Conservation (phyloP, 2,888 invertebrate species). For the Troglohyphantes excavatus region DNA sequence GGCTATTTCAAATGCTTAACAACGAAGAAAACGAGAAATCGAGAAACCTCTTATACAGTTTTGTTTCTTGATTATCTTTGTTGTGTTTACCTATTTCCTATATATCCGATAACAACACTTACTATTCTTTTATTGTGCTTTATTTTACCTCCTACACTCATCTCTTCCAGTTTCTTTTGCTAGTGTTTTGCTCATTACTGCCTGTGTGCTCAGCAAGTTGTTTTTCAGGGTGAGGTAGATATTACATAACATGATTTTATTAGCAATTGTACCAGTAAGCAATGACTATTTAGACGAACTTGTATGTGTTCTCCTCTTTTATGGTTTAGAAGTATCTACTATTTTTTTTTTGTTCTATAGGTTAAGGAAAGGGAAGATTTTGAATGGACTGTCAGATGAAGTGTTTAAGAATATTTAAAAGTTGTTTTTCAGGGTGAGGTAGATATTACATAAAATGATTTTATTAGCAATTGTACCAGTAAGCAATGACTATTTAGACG, state of each 20-base stretch:
- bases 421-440: no score
- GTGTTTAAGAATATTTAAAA: no score
- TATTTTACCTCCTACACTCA: not conserved
- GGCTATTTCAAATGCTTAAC: no score
- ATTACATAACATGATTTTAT: constrained; percentile 36
- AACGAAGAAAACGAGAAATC: not conserved
- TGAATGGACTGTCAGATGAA: no score
- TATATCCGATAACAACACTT: constrained; percentile 31
- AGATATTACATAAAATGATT: no score
- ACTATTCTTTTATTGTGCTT: constrained; percentile 12
- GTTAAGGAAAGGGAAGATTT: no score
- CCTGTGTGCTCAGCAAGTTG: constrained; percentile 20
- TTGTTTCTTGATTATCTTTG: constrained; percentile 16
- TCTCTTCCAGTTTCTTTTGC: not conserved
- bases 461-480: no score
- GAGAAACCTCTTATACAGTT: not conserved
- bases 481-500: no score
- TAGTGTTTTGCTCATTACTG: not conserved
- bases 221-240: not conserved
- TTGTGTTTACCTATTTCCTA: constrained; percentile 21
- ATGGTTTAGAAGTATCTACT: not conserved
- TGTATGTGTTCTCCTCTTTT: not conserved
- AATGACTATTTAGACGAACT: not conserved
- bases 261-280: constrained; percentile 26
- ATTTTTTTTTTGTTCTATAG: no score